These are phyloP conservation scores for Neomorphus geoffroyi DNA, from an alignment of 2,797 vertebrate species.

Conservation along the genomic window DNA sequence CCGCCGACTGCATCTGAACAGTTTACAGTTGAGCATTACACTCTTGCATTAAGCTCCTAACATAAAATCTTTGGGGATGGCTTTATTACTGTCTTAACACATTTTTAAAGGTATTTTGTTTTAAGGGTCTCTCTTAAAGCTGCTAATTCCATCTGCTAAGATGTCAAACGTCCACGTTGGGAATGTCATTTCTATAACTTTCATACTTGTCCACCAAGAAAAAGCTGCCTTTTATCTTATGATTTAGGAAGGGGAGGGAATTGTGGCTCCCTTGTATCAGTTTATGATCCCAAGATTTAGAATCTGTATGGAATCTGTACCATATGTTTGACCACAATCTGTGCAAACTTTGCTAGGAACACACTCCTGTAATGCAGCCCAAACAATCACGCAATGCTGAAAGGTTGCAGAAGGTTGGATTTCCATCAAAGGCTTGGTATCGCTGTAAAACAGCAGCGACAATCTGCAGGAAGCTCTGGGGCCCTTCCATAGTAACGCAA, in stretches of 20 bases:
- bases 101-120: neutral
- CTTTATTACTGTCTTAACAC: slow-evolving; percentile 10
- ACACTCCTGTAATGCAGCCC: neutral
- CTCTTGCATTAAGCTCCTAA: neutral
- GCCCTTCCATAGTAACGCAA: neutral
- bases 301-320: slow-evolving; percentile 59
- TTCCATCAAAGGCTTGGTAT: neutral
- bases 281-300: slow-evolving; percentile 64
- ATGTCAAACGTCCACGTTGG: neutral
- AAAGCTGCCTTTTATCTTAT: slow-evolving; percentile 55
- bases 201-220: neutral
- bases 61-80: neutral
- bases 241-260: slow-evolving; percentile 59
- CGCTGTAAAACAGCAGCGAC: neutral
- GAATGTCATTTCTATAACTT: neutral
- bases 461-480: neutral
- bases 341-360: neutral
- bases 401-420: neutral
- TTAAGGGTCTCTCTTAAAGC: neutral
- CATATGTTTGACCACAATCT: slow-evolving; percentile 49
- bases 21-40: neutral
- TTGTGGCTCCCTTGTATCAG: slow-evolving; percentile 39
- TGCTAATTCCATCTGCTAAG: slow-evolving; percentile 31
- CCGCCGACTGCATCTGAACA: neutral
- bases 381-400: neutral